These are phyloP conservation scores for Thecophora atra DNA, from an alignment of 2,888 invertebrate genomes.

Conservation along the genomic window DNA sequence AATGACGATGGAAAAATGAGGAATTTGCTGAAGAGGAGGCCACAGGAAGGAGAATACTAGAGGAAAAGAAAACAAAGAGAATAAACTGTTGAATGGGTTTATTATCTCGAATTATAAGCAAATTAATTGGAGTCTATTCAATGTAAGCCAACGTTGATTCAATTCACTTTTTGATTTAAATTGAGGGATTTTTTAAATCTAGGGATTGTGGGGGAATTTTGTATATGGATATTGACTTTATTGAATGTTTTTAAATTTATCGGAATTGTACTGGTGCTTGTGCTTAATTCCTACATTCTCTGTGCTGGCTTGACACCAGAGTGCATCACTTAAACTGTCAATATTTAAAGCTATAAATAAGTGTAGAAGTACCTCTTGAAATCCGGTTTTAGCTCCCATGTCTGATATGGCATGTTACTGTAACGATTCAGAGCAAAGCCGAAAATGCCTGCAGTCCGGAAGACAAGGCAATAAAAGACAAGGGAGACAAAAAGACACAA, in stretches of 20 bases:
- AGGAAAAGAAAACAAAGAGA: background rate
- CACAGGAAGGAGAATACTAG: background rate
- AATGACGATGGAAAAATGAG: background rate
- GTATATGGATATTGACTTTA: too few relatives aligned
- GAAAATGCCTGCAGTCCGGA: constrained; percentile 68
- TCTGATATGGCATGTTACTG: constrained; percentile 85
- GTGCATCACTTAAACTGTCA: background rate
- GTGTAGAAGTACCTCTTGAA: constrained; percentile 59
- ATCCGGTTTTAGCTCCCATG: constrained; percentile 84
- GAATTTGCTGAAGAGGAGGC: background rate
- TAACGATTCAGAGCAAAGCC: constrained; percentile 80
- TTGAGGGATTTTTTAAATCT: too few relatives aligned
- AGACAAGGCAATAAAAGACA: constrained; percentile 13
- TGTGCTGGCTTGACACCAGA: background rate
- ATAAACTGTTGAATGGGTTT: too few relatives aligned
- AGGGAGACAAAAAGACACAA: constrained; percentile 14
- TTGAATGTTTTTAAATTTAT: too few relatives aligned
- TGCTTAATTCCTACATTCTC: too few relatives aligned
- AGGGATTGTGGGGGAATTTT: too few relatives aligned
- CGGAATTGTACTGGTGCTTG: too few relatives aligned
- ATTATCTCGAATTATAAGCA: too few relatives aligned
- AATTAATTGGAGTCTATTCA: too few relatives aligned
- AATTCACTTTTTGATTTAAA: too few relatives aligned
- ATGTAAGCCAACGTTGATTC: too few relatives aligned
- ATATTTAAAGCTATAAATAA: background rate